Conservation (phyloP, 2,113 vertebrate genomes). For the Phalacrocorax carbo region DNA sequence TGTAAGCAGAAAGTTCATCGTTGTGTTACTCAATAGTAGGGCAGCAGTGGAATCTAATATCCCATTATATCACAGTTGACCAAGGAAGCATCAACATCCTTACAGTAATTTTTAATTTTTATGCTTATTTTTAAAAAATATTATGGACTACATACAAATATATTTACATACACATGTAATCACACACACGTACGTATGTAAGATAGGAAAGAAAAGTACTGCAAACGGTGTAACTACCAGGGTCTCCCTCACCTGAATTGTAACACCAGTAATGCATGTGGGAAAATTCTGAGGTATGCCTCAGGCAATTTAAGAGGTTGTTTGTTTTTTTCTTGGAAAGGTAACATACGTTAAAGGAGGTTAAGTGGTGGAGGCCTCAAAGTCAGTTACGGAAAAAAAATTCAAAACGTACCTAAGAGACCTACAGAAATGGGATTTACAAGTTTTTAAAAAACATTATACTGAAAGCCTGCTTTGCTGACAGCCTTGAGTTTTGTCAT, state of each 20-base stretch:
- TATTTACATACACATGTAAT: not conserved
- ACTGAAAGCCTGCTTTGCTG: not conserved
- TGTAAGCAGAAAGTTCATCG: not conserved
- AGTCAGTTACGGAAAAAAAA: accelerated
- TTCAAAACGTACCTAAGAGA: not conserved
- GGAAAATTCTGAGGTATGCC: not conserved
- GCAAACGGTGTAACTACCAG: not conserved
- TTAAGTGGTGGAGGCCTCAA: not conserved
- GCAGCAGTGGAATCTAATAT: not conserved
- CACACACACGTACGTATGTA: accelerated
- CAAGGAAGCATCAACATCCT: not conserved
- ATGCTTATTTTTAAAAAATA: not conserved
- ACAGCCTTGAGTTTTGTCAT: not conserved
- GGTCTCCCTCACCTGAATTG: not conserved
- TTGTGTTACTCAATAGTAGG: not conserved
- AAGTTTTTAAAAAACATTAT: not conserved
- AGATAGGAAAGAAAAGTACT: not conserved
- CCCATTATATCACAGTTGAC: not conserved
- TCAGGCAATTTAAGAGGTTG: not conserved
- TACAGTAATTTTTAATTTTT: not conserved
- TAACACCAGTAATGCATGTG: not conserved
- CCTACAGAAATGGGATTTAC: not conserved
- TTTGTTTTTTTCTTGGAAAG: not conserved
- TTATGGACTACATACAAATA: not conserved
- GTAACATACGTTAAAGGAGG: not conserved